These are phyloP conservation scores for Perccottus glenii DNA, from an alignment of 2,113 vertebrate species.

Conservation along the genomic window DNA sequence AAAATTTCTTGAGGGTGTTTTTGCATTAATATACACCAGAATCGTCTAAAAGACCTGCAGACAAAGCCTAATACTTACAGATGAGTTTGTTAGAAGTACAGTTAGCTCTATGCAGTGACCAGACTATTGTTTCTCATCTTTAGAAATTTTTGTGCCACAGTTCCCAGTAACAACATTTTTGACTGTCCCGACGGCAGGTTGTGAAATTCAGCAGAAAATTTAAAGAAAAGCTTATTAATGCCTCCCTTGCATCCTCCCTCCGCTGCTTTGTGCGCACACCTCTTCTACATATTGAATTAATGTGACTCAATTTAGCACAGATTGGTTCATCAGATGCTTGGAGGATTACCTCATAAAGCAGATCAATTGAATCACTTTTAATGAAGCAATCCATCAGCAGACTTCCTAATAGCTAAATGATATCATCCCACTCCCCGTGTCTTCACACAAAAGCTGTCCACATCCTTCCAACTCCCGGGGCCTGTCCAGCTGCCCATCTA, in stretches of 20 bases:
- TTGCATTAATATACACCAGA: no score
- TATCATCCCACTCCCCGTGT: constrained; percentile 9
- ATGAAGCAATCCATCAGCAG: constrained; percentile 63
- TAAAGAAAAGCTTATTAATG: constrained; percentile 8
- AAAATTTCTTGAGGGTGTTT: no score
- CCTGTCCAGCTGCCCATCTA: constrained; percentile 48
- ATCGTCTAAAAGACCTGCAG: no score
- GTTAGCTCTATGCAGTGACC: not conserved
- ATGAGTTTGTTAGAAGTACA: not conserved
- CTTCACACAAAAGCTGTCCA: constrained; percentile 18
- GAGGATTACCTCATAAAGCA: constrained; percentile 37
- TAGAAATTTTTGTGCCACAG: constrained; percentile 1
- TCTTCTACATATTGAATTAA: constrained; percentile 27
- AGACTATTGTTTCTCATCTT: constrained; percentile 8
- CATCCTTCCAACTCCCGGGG: constrained; percentile 20
- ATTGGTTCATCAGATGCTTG: constrained; percentile 42
- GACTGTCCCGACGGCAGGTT: not conserved
- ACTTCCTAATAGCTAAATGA: constrained; percentile 53
- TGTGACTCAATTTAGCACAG: constrained; percentile 41
- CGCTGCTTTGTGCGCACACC: constrained; percentile 6
- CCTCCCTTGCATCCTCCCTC: constrained; percentile 1
- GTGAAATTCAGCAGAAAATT: constrained; percentile 11
- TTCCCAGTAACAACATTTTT: not conserved
- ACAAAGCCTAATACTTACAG: not conserved
- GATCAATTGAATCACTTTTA: constrained; percentile 57